Base-by-base conservation (phyloP, 1,140 invertebrate genomes). In the Tetramorium alpestre region DNA sequence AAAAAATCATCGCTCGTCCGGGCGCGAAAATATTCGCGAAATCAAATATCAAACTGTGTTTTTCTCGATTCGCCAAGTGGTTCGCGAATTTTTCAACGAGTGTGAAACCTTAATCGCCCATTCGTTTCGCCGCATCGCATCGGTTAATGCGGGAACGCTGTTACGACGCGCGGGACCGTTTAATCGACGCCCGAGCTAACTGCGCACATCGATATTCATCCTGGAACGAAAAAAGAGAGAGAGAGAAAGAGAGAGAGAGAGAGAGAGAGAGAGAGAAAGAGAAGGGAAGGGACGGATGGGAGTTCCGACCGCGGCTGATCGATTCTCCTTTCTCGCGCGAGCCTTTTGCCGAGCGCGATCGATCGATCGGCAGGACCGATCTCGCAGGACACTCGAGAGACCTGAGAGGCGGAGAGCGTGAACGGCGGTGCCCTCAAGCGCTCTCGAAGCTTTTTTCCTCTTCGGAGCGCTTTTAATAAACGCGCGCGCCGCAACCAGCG, bases 391-490 rank as follows among this genome's bases (percentile, higher is more conserved):
- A 75, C 65, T 91, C 65, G 81, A 85, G 80, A 85, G 76, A 88
- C 77, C 85, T 84, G 86, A 88, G 87, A 84, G 88, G 90, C 77
- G 76, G 87, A 93, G 92, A 92, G 89, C 88, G 88, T 88, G 90
- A 85, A 78, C 85, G 67, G 49, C 22, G 28, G 60, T 54, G 73
- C 38, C 75, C 73, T 67, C 25, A 25, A 89, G 85, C 88, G 62
- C 54, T 87, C 88, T 87, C 84, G 58, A 86, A 58, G 28, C 87
- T 76, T 89, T 90, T 90, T 90, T 86, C 86, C 86, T 92, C 87
- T 90, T 87, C 88, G 92, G 87, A 93, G 91, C 92, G 93, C 92
- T 94, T 94, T 94, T 94, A 94, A 94, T 94, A 94, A 94, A 94
- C 93, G 93, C 86, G 93, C 85, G 88, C 90, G 87, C 87, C 89